A percentile compares a stretch with the other conserved stretches of the same genome.
These are phyloP conservation scores for Willowsia nigromaculata DNA, from an alignment of 2,888 invertebrate species.

Conservation along the genomic window DNA sequence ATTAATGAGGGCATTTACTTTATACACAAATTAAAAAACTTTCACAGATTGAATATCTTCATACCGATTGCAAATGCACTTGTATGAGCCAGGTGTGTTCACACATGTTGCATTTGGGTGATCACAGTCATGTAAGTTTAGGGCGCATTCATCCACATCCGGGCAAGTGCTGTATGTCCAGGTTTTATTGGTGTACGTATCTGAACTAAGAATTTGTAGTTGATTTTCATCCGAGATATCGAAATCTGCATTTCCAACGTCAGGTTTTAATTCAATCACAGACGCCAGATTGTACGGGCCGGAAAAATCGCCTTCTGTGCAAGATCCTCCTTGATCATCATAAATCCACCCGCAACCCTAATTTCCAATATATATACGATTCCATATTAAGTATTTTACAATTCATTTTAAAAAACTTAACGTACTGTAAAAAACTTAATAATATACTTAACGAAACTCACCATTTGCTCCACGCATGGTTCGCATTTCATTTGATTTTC, in stretches of 20 bases:
- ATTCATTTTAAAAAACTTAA: too few species aligned
- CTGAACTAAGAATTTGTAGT: conserved; percentile 25
- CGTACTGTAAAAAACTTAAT: neutral
- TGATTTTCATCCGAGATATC: conserved; percentile 28
- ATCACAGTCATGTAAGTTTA: conserved; percentile 85
- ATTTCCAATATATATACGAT: too few species aligned
- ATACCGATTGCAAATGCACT: conserved; percentile 89
- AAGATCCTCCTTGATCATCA: conserved; percentile 92
- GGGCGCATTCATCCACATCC: conserved; percentile 94
- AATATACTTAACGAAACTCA: neutral
- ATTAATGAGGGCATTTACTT: too few species aligned
- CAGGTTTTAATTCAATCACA: neutral
- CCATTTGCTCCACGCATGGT: conserved; percentile 73
- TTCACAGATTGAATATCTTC: neutral
- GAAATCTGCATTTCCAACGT: neutral
- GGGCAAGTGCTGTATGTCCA: conserved; percentile 97
- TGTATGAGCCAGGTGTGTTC: conserved; percentile 94
- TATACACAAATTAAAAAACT: neutral
- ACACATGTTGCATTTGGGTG: conserved; percentile 94
- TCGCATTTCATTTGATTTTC: conserved; percentile 82
- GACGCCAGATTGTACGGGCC: conserved; percentile 83
- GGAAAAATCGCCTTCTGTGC: conserved; percentile 92
- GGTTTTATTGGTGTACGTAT: conserved; percentile 65
- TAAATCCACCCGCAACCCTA: conserved; percentile 98
- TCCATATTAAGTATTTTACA: too few species aligned